A percentile compares a stretch with the other conserved stretches of the same genome.
Evolutionary conservation across 2,113 vertebrate species (phyloP).

Genomic region (Alaudala cheleensis): DNA sequence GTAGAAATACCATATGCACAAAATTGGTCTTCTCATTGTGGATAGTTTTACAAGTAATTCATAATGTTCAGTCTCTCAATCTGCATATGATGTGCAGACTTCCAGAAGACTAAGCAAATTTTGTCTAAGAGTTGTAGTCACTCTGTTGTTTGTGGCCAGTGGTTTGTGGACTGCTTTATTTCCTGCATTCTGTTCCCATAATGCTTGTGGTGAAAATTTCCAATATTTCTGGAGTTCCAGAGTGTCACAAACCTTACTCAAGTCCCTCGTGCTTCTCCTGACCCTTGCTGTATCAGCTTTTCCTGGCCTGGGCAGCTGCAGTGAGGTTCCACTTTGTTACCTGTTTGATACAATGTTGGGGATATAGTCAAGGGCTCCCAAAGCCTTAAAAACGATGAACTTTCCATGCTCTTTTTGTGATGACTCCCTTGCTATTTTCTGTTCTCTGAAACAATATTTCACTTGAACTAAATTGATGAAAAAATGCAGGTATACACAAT

Average conservation of each 20-base stretch:
- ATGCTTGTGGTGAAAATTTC: background rate
- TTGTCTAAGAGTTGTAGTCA: background rate
- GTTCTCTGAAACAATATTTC: background rate
- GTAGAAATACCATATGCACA: background rate
- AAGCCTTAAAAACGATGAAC: background rate
- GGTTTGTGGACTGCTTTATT: background rate
- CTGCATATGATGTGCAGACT: background rate
- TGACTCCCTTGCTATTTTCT: background rate
- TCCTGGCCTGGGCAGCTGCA: background rate
- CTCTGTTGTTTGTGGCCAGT: fast-evolving
- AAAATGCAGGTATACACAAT: background rate
- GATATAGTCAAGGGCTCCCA: background rate
- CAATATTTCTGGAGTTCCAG: background rate
- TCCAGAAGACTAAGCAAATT: background rate
- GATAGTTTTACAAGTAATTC: background rate
- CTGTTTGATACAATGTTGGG: background rate
- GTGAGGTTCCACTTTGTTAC: background rate
- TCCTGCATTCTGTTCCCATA: background rate
- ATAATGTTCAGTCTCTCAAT: background rate
- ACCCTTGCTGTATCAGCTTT: background rate
- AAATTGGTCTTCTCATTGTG: background rate
- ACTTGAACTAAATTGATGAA: background rate
- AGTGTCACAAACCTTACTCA: background rate
- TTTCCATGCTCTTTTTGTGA: background rate
- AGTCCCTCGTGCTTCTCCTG: background rate